Evolutionary conservation across 2,113 vertebrate genomes (phyloP), one percentile per base, ranked within the genome.

Genomic region (Trematomus loennbergii): DNA sequence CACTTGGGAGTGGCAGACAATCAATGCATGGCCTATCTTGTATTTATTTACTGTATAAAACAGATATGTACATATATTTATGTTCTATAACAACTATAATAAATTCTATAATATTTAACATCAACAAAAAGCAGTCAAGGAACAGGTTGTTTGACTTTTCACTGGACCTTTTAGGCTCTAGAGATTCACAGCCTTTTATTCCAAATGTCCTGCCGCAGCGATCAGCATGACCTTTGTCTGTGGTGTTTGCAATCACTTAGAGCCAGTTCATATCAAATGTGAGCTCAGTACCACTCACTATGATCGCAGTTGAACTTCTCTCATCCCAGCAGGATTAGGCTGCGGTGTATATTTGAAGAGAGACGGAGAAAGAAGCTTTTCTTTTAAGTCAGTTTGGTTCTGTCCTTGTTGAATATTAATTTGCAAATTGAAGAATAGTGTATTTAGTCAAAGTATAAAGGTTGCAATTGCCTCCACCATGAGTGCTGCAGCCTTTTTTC

Each of bases 201-300:
- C 0, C 1, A 46, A 46, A 64, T 52, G 40, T 65, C 25, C 69
- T 63, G 53, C 43, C 4, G 18, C 50, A 48, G 50, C 0, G 1
- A 57, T 13, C 54, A 73, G 12, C 16, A 1, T 75, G 84, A 78
- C 81, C 88, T 81, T 66, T 78, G 25, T 59, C 80, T 63, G 43
- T 17, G 1, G 48, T 12, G 48, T 54, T 48, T 81, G 61, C 77
- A 86, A 82, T 88, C 46, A 55, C 72, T 67, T 79, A 74, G 72
- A 64, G 69, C 72, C 73, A 57, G 59, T 66, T 59, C 70, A 83
- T 90, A 81, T 84, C 29, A 86, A 74, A 86, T 74, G 78, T 71
- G 68, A 78, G 75, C 76, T 70, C 53, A 54, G 74, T 40, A 29
- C 22, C 76, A 86, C 68, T 86, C 69, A 70, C 49, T 85, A 49